Evolutionary conservation across 2,113 vertebrate species (phyloP).

Genomic region (Cyanoderma ruficeps): DNA sequence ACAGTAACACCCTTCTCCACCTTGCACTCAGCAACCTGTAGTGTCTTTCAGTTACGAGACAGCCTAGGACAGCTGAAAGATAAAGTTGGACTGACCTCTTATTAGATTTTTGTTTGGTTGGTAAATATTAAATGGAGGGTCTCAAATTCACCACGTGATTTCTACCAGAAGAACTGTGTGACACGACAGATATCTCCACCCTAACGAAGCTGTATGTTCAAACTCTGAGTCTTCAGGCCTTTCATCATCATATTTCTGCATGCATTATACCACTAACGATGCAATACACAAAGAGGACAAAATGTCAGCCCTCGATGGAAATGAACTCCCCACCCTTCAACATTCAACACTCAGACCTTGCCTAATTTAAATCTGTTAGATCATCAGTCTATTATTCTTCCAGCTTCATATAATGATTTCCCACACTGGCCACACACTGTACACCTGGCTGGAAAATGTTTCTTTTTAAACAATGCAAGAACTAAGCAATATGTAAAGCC

Average conservation of each 20-base stretch:
- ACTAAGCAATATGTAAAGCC: slow-evolving; percentile 25
- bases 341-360: slow-evolving; percentile 5
- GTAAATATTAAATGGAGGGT: neutral
- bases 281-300: slow-evolving; percentile 38
- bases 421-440: neutral
- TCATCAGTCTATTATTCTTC: slow-evolving; percentile 7
- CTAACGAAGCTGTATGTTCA: neutral
- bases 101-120: neutral
- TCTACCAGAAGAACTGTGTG: neutral
- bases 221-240: neutral
- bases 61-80: neutral
- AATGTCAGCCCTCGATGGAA: slow-evolving; percentile 4
- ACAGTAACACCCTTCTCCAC: neutral
- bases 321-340: slow-evolving; percentile 18
- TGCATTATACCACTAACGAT: neutral
- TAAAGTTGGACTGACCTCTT: neutral
- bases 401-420: slow-evolving; percentile 25
- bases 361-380: slow-evolving; percentile 29
- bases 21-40: neutral
- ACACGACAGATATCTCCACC: slow-evolving; percentile 6
- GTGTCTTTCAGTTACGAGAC: neutral
- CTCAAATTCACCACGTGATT: neutral
- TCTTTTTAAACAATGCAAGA: slow-evolving; percentile 64
- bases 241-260: slow-evolving; percentile 14
- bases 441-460: slow-evolving; percentile 46